Percentiles rank a stretch among this genome's conserved stretches.
phyloP scores from a whole-genome alignment of 2,888 invertebrate genomes.

The Chrysolina haemoptera region DNA sequence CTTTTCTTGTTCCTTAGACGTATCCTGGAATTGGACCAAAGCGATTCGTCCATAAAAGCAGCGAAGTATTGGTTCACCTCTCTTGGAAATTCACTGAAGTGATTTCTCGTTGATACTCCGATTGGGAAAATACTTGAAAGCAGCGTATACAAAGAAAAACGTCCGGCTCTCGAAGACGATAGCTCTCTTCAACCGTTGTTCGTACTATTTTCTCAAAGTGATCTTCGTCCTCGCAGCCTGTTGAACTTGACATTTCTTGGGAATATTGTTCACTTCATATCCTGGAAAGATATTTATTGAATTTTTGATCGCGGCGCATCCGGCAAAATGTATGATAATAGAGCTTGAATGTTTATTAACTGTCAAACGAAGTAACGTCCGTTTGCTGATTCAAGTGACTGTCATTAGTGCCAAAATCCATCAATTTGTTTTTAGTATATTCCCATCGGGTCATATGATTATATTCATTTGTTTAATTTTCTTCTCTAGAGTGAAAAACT shows the following conservation, averaged over 20 bases:
- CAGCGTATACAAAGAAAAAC: neutral
- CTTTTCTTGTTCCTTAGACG: neutral
- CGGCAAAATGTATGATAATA: too few species aligned
- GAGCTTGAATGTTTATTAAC: too few species aligned
- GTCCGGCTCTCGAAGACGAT: neutral
- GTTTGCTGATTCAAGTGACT: too few species aligned
- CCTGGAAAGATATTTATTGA: neutral
- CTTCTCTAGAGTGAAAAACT: neutral
- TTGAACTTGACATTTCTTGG: neutral
- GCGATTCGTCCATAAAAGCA: neutral
- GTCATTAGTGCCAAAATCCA: too few species aligned
- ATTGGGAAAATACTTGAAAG: slow-evolving; percentile 8
- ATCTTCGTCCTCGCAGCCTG: neutral
- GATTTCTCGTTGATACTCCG: neutral
- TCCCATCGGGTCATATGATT: too few species aligned
- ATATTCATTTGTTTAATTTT: neutral
- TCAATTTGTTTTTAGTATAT: too few species aligned
- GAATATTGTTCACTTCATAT: too few species aligned
- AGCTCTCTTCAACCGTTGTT: neutral
- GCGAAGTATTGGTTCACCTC: neutral
- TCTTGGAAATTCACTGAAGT: neutral
- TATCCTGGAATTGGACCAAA: neutral
- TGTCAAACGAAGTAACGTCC: too few species aligned
- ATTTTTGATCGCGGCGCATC: neutral
- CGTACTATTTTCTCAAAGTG: neutral